Evolutionary conservation across 2,888 invertebrate genomes (phyloP), one percentile per base, ranked within the genome.

Genomic region (Ophioninae sp.): DNA sequence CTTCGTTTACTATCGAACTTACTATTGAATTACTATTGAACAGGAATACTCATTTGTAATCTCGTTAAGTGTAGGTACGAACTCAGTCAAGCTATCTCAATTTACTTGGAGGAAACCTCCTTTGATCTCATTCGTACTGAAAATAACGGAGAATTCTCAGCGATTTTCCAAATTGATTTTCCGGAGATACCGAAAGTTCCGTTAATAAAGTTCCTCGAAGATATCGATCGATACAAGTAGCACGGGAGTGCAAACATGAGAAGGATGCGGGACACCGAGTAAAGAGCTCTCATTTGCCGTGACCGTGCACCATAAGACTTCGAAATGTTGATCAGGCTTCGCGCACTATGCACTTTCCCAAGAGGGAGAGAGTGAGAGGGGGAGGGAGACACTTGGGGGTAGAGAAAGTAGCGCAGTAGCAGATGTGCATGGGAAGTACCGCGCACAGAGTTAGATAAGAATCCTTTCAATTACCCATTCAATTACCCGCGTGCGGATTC

Each of bases 381-480:
- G 22, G 64, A 65, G 61, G 51, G 41, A 20, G 61, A 13, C 30
- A 68, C 68, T 44, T 51, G 77, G 61, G 74, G 77, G 58, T 56
- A 74, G 41, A 65, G 63, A 67, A 79, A 79, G 65, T 23, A 79
- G 65, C 69, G 44, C 74, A 30, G 58, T 69, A 65, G 67, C 67
- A 75, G 81, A 75, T 63, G 71, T 81, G 79, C 72, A 51, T 51
- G 44, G 74, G 74, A 79, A 77, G 73, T 76, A 51, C 69, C 61
- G 81, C 73, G 75, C 44, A 79, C 75, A 56, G 69, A 79, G 37
- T 74, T 78, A 87, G 89, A 90, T 90, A 89, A 90, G 86, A 86
- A 90, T 90, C 90, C 87, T 88, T 90, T 89, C 90, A 89, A 90
- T 90, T 90, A 90, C 88, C 88, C 88, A 88, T 90, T 90, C 90